Percentiles rank a stretch among this genome's conserved stretches.
Evolutionary conservation across 2,113 vertebrate genomes (phyloP).

Genomic region (Mobula birostris): DNA sequence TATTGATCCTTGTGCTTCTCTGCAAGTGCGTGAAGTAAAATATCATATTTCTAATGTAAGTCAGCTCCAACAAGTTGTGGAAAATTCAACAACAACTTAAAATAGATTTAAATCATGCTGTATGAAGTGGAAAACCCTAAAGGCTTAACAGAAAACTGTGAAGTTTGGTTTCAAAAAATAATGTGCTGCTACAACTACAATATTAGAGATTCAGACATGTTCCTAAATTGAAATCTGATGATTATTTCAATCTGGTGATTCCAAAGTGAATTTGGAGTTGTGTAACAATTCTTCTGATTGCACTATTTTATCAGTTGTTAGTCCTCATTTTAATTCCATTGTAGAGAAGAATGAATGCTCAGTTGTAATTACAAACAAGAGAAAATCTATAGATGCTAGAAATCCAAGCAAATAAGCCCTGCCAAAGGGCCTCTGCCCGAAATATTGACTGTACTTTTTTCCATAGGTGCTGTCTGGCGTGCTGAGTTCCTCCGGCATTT

Average conservation of each 20-base stretch:
- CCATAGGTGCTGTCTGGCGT: no score
- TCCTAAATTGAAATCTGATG: neutral
- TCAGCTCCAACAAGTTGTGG: neutral
- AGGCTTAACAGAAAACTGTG: neutral
- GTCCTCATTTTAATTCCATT: no score
- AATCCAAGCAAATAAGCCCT: no score
- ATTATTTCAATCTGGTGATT: neutral
- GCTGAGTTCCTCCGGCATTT: no score
- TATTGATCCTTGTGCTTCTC: constrained; percentile 21
- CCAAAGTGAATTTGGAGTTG: no score
- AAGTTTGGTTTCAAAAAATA: neutral
- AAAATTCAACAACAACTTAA: neutral
- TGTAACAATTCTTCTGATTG: neutral
- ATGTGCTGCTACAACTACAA: neutral
- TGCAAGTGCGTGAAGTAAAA: neutral
- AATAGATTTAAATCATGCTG: neutral
- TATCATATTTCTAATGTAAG: neutral
- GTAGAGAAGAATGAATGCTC: no score
- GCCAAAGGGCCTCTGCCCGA: no score
- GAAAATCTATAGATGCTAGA: no score
- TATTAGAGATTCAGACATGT: neutral
- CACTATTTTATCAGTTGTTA: no score
- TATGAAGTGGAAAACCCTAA: neutral
- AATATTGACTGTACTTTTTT: no score
- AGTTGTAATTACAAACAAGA: no score